These are phyloP conservation scores for Heloderma charlesbogerti DNA, from an alignment of 2,113 vertebrate species.

Conservation along the genomic window DNA sequence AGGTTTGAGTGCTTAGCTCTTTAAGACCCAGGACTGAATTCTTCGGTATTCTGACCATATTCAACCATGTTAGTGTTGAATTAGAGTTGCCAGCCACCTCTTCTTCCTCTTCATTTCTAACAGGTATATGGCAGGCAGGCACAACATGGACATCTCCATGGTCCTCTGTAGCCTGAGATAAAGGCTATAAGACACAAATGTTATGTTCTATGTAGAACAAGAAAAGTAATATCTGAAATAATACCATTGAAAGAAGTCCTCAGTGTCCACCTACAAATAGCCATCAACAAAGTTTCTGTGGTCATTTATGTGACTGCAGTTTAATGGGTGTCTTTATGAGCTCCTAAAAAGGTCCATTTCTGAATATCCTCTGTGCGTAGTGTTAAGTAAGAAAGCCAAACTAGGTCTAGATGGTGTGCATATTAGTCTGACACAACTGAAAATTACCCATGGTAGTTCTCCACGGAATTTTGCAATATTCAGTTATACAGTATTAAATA, in stretches of 20 bases:
- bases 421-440: not conserved
- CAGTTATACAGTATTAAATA: not conserved
- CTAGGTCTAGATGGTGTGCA: not conserved
- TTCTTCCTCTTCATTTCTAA: no score
- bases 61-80: no score
- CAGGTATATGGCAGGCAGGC: no score
- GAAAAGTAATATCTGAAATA: not conserved
- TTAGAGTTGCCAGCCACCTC: no score
- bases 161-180: not conserved
- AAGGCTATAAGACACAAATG: not conserved
- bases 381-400: not conserved
- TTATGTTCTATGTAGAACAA: not conserved
- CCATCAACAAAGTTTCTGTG: no score
- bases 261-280: not conserved
- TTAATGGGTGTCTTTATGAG: not conserved
- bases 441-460: rapidly evolving
- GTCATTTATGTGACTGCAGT: no score
- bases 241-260: no score
- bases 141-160: no score
- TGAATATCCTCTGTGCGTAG: not conserved
- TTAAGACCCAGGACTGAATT: no score
- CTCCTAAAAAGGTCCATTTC: no score
- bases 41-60: no score
- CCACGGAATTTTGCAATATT: not conserved
- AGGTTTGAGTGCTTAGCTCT: no score